Evolutionary conservation across 1,140 invertebrate genomes (phyloP).

Genomic region (Dendrolimus punctatus): DNA sequence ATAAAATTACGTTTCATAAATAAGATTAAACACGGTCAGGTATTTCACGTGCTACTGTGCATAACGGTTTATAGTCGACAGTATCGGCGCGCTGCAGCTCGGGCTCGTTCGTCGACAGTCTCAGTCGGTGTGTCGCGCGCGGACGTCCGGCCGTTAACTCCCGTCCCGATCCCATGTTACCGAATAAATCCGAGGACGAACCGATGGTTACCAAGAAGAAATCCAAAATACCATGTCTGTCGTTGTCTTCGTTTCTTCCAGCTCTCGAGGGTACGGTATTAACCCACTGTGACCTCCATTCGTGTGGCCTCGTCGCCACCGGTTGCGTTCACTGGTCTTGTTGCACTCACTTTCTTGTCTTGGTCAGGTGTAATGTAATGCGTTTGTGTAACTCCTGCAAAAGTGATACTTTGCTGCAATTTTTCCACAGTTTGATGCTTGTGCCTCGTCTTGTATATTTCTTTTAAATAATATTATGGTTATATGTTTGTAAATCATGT

Average conservation of each 20-base stretch:
- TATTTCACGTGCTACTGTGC: slow-evolving; percentile 22
- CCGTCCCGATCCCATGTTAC: slow-evolving; percentile 42
- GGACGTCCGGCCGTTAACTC: slow-evolving; percentile 44
- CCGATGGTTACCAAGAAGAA: slow-evolving; percentile 64
- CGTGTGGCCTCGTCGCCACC: slow-evolving; percentile 50
- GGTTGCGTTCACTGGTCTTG: slow-evolving; percentile 55
- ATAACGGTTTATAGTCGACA: slow-evolving; percentile 37
- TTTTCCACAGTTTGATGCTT: slow-evolving; percentile 1
- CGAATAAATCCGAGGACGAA: slow-evolving; percentile 53
- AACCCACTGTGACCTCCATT: slow-evolving; percentile 49
- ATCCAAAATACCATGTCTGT: slow-evolving; percentile 63
- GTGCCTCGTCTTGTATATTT: too few relatives aligned
- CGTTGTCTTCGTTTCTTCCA: slow-evolving; percentile 57
- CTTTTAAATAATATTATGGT: too few relatives aligned
- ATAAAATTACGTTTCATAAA: not conserved
- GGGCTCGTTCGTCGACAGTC: slow-evolving; percentile 31
- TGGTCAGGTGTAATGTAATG: slow-evolving; percentile 58
- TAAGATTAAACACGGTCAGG: slow-evolving; percentile 2
- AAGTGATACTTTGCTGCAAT: slow-evolving; percentile 33
- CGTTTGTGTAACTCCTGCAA: slow-evolving; percentile 43
- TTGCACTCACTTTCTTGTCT: slow-evolving; percentile 64
- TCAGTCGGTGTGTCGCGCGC: slow-evolving; percentile 44
- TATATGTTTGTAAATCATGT: too few relatives aligned
- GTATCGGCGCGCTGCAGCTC: slow-evolving; percentile 37
- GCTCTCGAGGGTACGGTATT: slow-evolving; percentile 59